Percentiles rank a stretch among this genome's conserved stretches.
phyloP scores from a whole-genome alignment of 2,113 vertebrate species.

The Antechinus stuartii region DNA sequence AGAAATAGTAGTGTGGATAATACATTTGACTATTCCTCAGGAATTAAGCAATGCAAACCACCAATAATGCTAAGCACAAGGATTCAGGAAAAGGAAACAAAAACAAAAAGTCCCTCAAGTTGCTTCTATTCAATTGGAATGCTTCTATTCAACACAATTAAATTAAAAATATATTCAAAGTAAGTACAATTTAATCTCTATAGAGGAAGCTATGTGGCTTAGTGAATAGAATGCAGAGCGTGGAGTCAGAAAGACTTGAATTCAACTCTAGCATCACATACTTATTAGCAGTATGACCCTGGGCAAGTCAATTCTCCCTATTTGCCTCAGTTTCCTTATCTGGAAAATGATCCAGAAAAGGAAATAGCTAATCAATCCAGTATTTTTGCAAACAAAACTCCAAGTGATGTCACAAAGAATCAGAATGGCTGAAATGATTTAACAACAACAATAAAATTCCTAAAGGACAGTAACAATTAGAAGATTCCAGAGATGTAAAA shows the following conservation, averaged over 20 bases:
- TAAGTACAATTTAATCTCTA: not conserved
- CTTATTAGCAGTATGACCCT: not conserved
- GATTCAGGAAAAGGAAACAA: too few relatives aligned
- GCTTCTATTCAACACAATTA: not conserved
- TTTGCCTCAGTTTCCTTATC: not conserved
- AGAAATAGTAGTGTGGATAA: not conserved
- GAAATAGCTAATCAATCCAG: not conserved
- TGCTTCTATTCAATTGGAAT: not conserved
- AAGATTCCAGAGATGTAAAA: not conserved
- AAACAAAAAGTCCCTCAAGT: not conserved
- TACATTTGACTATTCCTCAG: not conserved
- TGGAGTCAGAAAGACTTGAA: not conserved
- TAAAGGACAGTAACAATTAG: not conserved
- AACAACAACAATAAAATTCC: not conserved
- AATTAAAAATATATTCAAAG: not conserved
- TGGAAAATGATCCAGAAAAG: not conserved
- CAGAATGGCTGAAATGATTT: too few relatives aligned
- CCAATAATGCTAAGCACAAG: not conserved
- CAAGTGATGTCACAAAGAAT: too few relatives aligned
- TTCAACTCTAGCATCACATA: not conserved
- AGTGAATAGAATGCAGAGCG: not conserved
- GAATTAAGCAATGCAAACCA: not conserved
- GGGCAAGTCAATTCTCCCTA: not conserved
- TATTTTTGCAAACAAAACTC: too few relatives aligned
- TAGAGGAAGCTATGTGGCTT: not conserved